Evolutionary conservation across 2,113 vertebrate species (phyloP).

Genomic region (Datnioides undecimradiatus): DNA sequence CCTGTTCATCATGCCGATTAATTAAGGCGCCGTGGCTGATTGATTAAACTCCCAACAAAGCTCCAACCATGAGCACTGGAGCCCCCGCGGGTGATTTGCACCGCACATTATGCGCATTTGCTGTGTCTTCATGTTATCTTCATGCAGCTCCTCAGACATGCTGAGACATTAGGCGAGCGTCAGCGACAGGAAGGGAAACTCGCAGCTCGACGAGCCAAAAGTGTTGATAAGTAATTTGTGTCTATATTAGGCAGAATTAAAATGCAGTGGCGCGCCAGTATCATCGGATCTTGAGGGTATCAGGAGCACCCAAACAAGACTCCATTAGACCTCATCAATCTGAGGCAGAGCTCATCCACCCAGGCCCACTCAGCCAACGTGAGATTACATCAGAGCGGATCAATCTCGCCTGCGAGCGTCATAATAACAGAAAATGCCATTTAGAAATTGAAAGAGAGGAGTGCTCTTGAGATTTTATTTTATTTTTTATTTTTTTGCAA

Average conservation of each 20-base stretch:
- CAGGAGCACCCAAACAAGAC: slow-evolving; percentile 46
- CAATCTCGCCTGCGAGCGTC: slow-evolving; percentile 49
- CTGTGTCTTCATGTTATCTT: slow-evolving; percentile 50
- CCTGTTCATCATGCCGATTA: slow-evolving; percentile 77
- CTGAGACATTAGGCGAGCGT: slow-evolving; percentile 7
- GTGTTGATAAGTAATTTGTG: slow-evolving; percentile 48
- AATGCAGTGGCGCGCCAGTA: slow-evolving; percentile 11
- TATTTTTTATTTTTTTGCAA: too few relatives aligned
- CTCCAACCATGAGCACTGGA: slow-evolving; percentile 47
- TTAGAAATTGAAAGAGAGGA: slow-evolving; percentile 51
- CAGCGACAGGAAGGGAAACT: slow-evolving; percentile 2
- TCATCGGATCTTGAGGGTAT: slow-evolving; percentile 39
- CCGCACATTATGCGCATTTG: slow-evolving; percentile 43
- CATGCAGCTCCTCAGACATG: slow-evolving; percentile 39
- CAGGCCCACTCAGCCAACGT: slow-evolving; percentile 43
- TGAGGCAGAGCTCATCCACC: slow-evolving; percentile 56
- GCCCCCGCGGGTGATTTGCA: slow-evolving; percentile 56
- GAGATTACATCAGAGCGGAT: slow-evolving; percentile 70
- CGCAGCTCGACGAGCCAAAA: slow-evolving; percentile 36
- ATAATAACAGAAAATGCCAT: slow-evolving; percentile 64
- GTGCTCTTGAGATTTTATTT: slow-evolving; percentile 64
- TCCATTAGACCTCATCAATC: slow-evolving; percentile 65
- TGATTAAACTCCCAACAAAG: slow-evolving; percentile 78
- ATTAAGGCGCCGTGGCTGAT: slow-evolving; percentile 77
- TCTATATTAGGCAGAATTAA: slow-evolving; percentile 58